Conservation (phyloP, 2,888 invertebrate genomes). For the Zygaena filipendulae region DNA sequence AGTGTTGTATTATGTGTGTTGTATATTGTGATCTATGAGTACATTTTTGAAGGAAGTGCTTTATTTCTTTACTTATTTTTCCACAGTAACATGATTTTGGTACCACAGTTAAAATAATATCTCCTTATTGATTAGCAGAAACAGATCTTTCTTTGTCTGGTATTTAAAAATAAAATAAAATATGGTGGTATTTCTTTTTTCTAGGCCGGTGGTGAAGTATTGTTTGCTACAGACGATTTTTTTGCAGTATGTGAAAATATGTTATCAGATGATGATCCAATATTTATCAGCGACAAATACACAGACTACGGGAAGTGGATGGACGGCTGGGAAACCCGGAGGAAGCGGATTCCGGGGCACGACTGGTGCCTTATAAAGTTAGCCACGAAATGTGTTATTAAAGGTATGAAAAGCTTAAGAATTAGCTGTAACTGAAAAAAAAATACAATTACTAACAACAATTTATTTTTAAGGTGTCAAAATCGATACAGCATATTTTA, state of each 20-base stretch:
- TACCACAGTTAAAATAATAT: conserved; percentile 1
- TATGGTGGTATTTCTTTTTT: conserved; percentile 11
- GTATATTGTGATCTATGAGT: no score
- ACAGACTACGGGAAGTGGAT: conserved; percentile 75
- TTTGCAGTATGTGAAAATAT: conserved; percentile 72
- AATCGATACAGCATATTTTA: conserved; percentile 72
- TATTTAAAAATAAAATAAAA: background rate
- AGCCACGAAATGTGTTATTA: conserved; percentile 61
- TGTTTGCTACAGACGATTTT: conserved; percentile 73
- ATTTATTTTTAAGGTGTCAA: conserved; percentile 44
- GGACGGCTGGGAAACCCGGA: conserved; percentile 76
- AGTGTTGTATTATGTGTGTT: no score
- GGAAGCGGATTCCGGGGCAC: conserved; percentile 69
- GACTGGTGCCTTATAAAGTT: conserved; percentile 73
- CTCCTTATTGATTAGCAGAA: background rate
- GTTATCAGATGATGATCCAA: conserved; percentile 60
- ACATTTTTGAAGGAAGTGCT: no score
- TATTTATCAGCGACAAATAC: conserved; percentile 66
- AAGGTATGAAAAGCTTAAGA: conserved; percentile 46
- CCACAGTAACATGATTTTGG: no score
- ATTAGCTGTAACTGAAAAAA: no score
- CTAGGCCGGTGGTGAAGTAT: conserved; percentile 67
- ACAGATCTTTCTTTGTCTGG: background rate
- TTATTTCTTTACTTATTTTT: no score
- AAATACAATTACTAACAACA: no score